Percentiles rank a stretch among this genome's conserved stretches.
Evolutionary conservation across 92 coral and sea anemone species (phyloP).

Genomic region (Virgularia gustaviana): DNA sequence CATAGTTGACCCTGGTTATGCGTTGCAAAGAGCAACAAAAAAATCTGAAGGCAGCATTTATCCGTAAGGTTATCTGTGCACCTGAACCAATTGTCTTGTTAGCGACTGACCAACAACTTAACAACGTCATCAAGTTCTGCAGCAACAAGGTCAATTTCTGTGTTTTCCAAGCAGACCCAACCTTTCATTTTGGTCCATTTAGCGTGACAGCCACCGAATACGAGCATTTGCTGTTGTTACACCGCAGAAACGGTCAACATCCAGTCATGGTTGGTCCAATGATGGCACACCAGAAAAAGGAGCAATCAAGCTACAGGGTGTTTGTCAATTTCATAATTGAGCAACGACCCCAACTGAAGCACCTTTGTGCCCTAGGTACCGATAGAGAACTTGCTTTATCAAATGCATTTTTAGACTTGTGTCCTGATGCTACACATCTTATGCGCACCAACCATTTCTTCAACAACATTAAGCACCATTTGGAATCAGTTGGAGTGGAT

Average conservation of each 20-base stretch:
- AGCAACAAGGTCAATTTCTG: conserved; percentile 33
- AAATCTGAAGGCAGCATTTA: conserved; percentile 16
- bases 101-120: conserved; percentile 38
- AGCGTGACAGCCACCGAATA: conserved; percentile 54
- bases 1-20: conserved; percentile 37
- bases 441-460: conserved; percentile 46
- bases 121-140: conserved; percentile 38
- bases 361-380: conserved; percentile 49
- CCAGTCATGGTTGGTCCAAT: conserved; percentile 55
- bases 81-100: conserved; percentile 51
- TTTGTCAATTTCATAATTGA: conserved; percentile 43
- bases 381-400: conserved; percentile 47
- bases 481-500: conserved; percentile 35
- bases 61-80: conserved; percentile 47
- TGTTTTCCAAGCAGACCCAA: conserved; percentile 43
- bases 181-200: conserved; percentile 44
- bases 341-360: conserved; percentile 20
- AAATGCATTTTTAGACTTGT: conserved; percentile 42
- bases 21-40: conserved; percentile 48
- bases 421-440: conserved; percentile 46
- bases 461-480: conserved; percentile 46
- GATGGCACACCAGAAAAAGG: conserved; percentile 50
- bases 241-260: conserved; percentile 37
- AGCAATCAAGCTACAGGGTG: conserved; percentile 41
- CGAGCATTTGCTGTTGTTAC: conserved; percentile 32